These are phyloP conservation scores for Sphaerodactylus townsendi DNA, from an alignment of 2,113 vertebrate genomes.

Conservation along the genomic window DNA sequence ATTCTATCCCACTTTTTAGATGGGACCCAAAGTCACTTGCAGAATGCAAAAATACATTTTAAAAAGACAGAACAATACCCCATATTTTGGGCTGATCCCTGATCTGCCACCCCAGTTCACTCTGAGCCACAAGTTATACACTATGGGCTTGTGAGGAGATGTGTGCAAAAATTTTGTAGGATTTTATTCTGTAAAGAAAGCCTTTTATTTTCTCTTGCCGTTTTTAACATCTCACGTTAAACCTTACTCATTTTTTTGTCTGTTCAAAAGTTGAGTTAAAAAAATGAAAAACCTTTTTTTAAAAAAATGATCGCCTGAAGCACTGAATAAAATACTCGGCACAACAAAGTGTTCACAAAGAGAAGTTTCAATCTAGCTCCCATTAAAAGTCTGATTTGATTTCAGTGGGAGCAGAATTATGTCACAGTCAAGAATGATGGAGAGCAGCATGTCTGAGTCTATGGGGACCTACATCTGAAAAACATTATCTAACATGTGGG, in stretches of 20 bases:
- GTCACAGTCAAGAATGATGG: conserved; percentile 27
- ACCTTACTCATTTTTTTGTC: conserved; percentile 29
- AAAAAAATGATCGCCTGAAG: background rate
- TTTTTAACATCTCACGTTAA: conserved; percentile 41
- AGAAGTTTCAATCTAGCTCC: background rate
- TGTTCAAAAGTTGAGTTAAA: conserved; percentile 30
- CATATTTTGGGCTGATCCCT: no score
- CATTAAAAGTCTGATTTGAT: conserved; percentile 42
- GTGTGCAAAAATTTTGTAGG: background rate
- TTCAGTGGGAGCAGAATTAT: conserved; percentile 26
- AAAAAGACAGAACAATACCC: no score
- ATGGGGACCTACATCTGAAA: conserved; percentile 46
- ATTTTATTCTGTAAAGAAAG: background rate
- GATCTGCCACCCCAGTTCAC: no score
- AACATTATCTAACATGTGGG: conserved; percentile 57
- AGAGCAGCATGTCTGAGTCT: conserved; percentile 34
- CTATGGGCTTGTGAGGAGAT: background rate
- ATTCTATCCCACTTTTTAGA: no score
- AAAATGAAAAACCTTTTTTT: background rate
- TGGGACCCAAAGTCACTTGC: no score
- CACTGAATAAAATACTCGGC: background rate
- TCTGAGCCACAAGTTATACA: no score
- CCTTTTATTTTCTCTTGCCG: conserved; percentile 27
- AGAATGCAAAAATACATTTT: no score
- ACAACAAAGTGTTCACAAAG: conserved; percentile 22